Conservation (phyloP, 2,888 invertebrate genomes). For the Coelogynopora nodosa region DNA sequence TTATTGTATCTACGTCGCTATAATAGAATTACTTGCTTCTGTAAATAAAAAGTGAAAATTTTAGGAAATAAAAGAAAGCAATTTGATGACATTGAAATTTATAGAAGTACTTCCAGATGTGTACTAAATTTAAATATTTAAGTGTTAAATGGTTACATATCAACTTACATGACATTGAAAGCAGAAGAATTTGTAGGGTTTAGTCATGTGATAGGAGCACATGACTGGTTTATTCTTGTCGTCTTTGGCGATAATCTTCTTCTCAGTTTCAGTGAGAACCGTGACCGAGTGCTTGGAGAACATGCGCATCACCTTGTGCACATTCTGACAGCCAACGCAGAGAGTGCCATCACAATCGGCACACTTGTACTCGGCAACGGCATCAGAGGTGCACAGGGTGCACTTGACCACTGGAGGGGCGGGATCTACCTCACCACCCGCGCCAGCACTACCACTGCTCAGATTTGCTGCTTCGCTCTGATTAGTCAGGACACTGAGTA, state of each 20-base stretch:
- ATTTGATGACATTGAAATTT: no score
- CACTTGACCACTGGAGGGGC: slow-evolving; percentile 17
- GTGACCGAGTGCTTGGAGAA: slow-evolving; percentile 39
- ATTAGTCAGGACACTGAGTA: background rate
- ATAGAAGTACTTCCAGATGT: no score
- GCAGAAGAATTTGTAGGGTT: slow-evolving; percentile 34
- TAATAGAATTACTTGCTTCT: no score
- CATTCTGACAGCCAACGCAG: slow-evolving; percentile 38
- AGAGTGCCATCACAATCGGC: slow-evolving; percentile 42
- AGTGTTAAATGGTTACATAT: no score
- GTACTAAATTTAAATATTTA: no score
- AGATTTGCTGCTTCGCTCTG: no score
- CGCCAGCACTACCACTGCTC: no score
- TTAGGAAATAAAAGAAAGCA: no score
- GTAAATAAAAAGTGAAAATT: no score
- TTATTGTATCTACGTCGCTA: no score
- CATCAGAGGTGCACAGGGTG: slow-evolving; percentile 40
- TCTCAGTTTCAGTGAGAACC: slow-evolving; percentile 42
- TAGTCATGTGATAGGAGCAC: slow-evolving; percentile 33
- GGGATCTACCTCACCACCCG: background rate
- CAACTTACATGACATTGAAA: slow-evolving; percentile 44
- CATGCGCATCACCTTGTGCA: slow-evolving; percentile 40
- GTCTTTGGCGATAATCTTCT: slow-evolving; percentile 27
- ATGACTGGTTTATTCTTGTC: slow-evolving; percentile 36
- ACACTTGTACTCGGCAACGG: slow-evolving; percentile 39